Evolutionary conservation across 1,140 invertebrate species (phyloP).

Genomic region (Drosophila rufa): DNA sequence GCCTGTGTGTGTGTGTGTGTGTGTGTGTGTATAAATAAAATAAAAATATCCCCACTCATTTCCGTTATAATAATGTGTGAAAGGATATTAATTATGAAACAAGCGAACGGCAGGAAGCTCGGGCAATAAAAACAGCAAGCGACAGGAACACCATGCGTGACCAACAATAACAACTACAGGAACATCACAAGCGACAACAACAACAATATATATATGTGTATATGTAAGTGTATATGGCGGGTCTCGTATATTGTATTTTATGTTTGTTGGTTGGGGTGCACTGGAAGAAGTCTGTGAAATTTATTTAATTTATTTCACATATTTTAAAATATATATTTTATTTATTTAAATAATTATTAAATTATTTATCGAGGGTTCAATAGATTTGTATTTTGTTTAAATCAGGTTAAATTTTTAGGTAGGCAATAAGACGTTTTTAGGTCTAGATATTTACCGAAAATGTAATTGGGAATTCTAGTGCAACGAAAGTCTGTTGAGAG

Average conservation of each 20-base stretch:
- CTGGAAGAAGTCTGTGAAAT: background rate
- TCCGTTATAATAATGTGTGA: constrained; percentile 83
- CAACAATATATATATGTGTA: background rate
- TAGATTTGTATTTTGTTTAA: background rate
- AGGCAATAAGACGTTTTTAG: too few relatives aligned
- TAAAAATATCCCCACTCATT: constrained; percentile 60
- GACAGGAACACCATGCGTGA: constrained; percentile 77
- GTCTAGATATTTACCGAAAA: too few relatives aligned
- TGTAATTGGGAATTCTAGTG: too few relatives aligned
- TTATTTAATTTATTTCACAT: background rate
- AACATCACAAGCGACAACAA: constrained; percentile 27
- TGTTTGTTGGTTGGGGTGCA: constrained; percentile 40
- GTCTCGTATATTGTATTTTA: constrained; percentile 75
- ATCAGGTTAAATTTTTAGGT: too few relatives aligned
- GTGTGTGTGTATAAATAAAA: constrained; percentile 14
- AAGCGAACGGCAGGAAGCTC: constrained; percentile 73
- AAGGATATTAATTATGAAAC: constrained; percentile 84
- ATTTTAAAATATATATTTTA: background rate
- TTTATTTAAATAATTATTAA: background rate
- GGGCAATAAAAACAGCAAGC: constrained; percentile 81
- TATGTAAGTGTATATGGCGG: constrained; percentile 18
- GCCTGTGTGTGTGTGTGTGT: background rate
- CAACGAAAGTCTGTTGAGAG: too few relatives aligned
- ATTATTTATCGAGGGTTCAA: background rate
- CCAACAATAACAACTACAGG: constrained; percentile 67